Conservation (phyloP, 2,888 invertebrate species). For the Clostera curtula region DNA sequence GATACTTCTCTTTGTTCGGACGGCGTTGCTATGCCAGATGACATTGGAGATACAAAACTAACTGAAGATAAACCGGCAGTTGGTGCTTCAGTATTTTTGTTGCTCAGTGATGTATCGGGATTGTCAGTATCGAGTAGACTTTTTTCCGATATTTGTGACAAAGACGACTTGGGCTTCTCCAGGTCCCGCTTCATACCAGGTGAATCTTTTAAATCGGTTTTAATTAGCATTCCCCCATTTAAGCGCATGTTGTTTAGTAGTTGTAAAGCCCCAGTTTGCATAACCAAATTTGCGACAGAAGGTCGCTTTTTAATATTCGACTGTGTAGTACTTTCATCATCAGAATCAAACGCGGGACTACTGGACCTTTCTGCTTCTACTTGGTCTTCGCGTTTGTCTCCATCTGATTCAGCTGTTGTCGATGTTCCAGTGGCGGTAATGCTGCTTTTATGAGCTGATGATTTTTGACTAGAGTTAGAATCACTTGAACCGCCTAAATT, state of each 20-base stretch:
- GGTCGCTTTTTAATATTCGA: constrained; percentile 76
- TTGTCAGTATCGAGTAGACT: constrained; percentile 78
- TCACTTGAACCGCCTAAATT: constrained; percentile 69
- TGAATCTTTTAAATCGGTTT: constrained; percentile 51
- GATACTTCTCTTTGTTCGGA: constrained; percentile 60
- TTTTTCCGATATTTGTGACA: constrained; percentile 79
- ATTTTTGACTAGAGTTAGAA: constrained; percentile 77
- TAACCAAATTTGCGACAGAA: constrained; percentile 80
- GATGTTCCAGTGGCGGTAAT: constrained; percentile 74
- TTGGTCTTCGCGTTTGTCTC: constrained; percentile 64
- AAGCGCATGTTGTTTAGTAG: constrained; percentile 71
- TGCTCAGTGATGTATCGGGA: constrained; percentile 48
- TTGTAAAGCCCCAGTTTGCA: constrained; percentile 77
- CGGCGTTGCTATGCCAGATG: constrained; percentile 60
- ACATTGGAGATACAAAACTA: constrained; percentile 52
- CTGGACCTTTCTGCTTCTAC: constrained; percentile 87
- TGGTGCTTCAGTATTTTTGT: constrained; percentile 41
- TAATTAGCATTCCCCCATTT: constrained; percentile 71
- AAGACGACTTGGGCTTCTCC: constrained; percentile 55
- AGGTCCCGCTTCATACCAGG: constrained; percentile 48
- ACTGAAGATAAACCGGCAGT: constrained; percentile 45
- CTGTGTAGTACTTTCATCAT: constrained; percentile 87
- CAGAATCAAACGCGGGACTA: constrained; percentile 95
- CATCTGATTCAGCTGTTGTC: constrained; percentile 68
- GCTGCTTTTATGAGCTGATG: constrained; percentile 74